Evolutionary conservation across 2,797 vertebrate species (phyloP).

Genomic region (Orestias chungarensis): DNA sequence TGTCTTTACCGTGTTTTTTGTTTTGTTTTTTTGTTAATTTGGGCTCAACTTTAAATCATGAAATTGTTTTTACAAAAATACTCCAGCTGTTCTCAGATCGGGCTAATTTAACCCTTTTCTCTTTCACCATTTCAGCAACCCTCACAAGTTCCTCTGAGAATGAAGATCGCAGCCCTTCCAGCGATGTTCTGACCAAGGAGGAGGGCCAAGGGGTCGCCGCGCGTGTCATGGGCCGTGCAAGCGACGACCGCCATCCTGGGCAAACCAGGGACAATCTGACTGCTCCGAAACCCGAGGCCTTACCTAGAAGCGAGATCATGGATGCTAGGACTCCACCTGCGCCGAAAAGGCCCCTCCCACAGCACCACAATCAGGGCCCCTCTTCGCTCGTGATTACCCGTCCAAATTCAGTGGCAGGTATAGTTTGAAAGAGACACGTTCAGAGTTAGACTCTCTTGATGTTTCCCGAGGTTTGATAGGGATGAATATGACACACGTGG

Average conservation of each 20-base stretch:
- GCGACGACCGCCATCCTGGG: slow-evolving; percentile 80
- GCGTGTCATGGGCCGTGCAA: slow-evolving; percentile 74
- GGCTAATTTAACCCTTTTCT: slow-evolving; percentile 15
- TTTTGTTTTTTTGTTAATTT: slow-evolving; percentile 21
- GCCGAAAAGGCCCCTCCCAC: slow-evolving; percentile 80
- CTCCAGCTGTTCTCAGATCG: neutral
- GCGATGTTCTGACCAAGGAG: slow-evolving; percentile 90
- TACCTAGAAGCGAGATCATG: slow-evolving; percentile 75
- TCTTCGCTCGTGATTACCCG: slow-evolving; percentile 90
- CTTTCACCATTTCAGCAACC: slow-evolving; percentile 81
- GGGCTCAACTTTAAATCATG: neutral
- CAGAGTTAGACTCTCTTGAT: neutral
- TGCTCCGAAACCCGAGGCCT: slow-evolving; percentile 74
- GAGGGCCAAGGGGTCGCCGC: slow-evolving; percentile 79
- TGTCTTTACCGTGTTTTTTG: slow-evolving; percentile 1
- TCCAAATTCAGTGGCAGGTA: slow-evolving; percentile 99
- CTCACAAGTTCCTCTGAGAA: slow-evolving; percentile 98
- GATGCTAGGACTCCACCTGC: slow-evolving; percentile 73
- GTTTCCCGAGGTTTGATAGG: neutral
- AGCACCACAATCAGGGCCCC: slow-evolving; percentile 75
- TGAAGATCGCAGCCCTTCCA: slow-evolving; percentile 92
- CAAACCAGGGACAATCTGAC: slow-evolving; percentile 81
- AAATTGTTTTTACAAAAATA: neutral
- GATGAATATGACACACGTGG: neutral
- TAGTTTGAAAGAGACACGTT: slow-evolving; percentile 10